phyloP scores from a whole-genome alignment of 2,797 vertebrate genomes.

The Melanotaenia parkinsoni region DNA sequence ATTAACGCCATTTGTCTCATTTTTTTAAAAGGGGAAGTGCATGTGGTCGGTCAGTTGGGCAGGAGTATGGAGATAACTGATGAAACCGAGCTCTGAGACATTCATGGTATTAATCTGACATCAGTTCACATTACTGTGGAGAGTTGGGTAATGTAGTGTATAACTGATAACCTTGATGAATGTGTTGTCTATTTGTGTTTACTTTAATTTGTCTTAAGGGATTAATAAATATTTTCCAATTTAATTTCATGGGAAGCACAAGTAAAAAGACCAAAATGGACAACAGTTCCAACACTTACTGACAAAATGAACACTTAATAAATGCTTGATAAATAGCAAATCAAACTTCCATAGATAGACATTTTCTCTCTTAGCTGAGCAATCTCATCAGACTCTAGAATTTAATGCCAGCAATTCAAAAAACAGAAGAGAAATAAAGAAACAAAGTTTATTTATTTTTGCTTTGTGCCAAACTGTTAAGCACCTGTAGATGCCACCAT shows the following conservation, averaged over 20 bases:
- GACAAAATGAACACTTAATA: too few species aligned
- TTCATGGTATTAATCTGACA: slow-evolving; percentile 12
- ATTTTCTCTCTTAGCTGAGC: too few species aligned
- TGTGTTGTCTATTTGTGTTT: not conserved
- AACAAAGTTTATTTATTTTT: too few species aligned
- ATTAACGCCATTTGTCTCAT: slow-evolving; percentile 77
- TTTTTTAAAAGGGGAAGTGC: slow-evolving; percentile 44
- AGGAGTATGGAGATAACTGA: slow-evolving; percentile 1
- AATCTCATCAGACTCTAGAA: too few species aligned
- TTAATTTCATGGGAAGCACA: not conserved
- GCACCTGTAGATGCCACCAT: not conserved
- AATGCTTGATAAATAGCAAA: too few species aligned
- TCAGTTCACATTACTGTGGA: not conserved
- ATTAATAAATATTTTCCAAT: not conserved
- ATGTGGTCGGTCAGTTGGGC: slow-evolving; percentile 30
- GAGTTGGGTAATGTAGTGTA: not conserved
- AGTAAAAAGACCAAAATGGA: not conserved
- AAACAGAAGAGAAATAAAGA: not conserved
- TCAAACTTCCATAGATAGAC: too few species aligned
- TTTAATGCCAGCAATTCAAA: not conserved
- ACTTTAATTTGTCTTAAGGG: not conserved
- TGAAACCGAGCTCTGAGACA: slow-evolving; percentile 4
- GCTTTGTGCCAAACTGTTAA: too few species aligned
- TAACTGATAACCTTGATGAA: not conserved
- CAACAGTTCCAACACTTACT: not conserved